phyloP scores from a whole-genome alignment of 2,113 vertebrate genomes.

The Emydocephalus ijimae region DNA sequence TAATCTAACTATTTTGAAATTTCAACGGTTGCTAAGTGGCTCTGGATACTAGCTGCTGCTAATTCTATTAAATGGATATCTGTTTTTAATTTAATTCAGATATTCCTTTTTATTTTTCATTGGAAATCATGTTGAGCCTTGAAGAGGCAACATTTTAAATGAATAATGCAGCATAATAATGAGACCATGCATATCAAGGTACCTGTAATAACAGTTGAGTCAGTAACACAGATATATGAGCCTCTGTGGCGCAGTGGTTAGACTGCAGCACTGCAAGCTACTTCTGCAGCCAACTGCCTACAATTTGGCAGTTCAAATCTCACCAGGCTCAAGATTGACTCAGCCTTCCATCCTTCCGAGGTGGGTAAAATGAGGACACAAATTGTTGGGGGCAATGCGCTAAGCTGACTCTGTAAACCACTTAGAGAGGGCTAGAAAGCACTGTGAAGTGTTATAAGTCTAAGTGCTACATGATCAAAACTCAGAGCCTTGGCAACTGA shows the following conservation, averaged over 20 bases:
- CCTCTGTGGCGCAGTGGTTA: too few relatives aligned
- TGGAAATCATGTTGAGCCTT: not conserved
- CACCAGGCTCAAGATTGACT: too few relatives aligned
- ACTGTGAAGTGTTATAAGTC: too few relatives aligned
- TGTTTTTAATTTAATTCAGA: not conserved
- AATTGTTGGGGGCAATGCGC: too few relatives aligned
- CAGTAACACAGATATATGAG: not conserved
- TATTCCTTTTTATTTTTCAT: not conserved
- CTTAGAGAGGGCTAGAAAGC: too few relatives aligned
- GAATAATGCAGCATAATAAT: not conserved
- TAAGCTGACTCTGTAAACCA: too few relatives aligned
- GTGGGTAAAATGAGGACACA: too few relatives aligned
- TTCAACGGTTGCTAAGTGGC: not conserved
- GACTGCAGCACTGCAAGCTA: too few relatives aligned
- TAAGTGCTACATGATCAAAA: not conserved
- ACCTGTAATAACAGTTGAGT: not conserved
- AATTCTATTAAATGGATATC: not conserved
- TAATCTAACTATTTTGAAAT: not conserved
- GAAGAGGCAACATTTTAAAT: not conserved
- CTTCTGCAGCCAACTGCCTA: too few relatives aligned
- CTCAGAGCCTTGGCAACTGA: not conserved
- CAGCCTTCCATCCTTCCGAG: too few relatives aligned
- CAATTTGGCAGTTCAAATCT: too few relatives aligned
- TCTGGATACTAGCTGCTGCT: not conserved
- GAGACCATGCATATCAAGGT: not conserved